A percentile compares a stretch with the other conserved stretches of the same genome.
These are phyloP conservation scores for Bombus superbus DNA, from an alignment of 1,140 invertebrate species.

Conservation along the genomic window DNA sequence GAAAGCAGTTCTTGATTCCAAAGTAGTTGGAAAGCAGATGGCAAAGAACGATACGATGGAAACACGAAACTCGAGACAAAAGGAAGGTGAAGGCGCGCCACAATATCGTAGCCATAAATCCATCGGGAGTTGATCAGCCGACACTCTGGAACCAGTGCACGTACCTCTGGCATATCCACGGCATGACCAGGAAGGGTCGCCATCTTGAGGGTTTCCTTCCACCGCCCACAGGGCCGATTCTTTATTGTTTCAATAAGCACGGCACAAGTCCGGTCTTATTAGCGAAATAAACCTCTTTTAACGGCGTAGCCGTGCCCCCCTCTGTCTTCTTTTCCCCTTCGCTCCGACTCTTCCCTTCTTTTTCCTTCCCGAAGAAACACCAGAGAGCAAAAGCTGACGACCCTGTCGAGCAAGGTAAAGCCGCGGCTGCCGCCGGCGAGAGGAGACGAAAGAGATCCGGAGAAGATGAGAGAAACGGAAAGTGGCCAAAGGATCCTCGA, in stretches of 20 bases:
- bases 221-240: slow-evolving; percentile 74
- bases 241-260: slow-evolving; percentile 84
- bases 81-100: slow-evolving; percentile 20
- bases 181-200: slow-evolving; percentile 70
- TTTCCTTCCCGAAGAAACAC: slow-evolving; percentile 32
- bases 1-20: neutral
- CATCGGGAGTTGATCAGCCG: slow-evolving; percentile 74
- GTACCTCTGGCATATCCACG: slow-evolving; percentile 70
- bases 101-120: slow-evolving; percentile 79
- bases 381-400: neutral
- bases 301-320: slow-evolving; percentile 66
- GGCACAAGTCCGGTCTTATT: slow-evolving; percentile 81
- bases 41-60: slow-evolving; percentile 24
- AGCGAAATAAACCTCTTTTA: slow-evolving; percentile 83
- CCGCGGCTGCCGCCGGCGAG: slow-evolving; percentile 26
- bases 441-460: slow-evolving; percentile 48
- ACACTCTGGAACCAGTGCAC: slow-evolving; percentile 72
- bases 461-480: slow-evolving; percentile 54
- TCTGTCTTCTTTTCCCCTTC: slow-evolving; percentile 6
- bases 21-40: slow-evolving; percentile 34
- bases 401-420: slow-evolving; percentile 39
- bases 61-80: slow-evolving; percentile 23
- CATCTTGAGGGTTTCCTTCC: slow-evolving; percentile 67
- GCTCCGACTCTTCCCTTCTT: neutral
- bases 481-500: slow-evolving; percentile 75